Conservation (phyloP, 1,140 invertebrate genomes). For the Amphibalanus amphitrite region DNA sequence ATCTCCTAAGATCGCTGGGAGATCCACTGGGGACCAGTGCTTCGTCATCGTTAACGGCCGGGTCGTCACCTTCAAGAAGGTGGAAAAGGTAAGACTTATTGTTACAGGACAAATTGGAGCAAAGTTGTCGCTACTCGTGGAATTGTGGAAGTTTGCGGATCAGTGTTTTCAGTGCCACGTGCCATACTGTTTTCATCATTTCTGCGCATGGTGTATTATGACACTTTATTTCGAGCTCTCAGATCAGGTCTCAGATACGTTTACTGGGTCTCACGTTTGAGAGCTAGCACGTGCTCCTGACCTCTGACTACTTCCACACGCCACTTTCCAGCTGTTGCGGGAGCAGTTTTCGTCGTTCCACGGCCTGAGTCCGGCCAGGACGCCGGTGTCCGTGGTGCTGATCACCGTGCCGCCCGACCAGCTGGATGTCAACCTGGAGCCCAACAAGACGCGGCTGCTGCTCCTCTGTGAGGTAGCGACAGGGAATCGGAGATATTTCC, state of each 20-base stretch:
- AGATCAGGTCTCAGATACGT: too few relatives aligned
- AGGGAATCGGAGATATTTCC: too few relatives aligned
- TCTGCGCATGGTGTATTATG: too few relatives aligned
- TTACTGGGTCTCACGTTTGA: too few relatives aligned
- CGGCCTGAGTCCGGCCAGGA: constrained; percentile 22
- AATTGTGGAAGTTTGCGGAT: too few relatives aligned
- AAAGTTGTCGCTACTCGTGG: too few relatives aligned
- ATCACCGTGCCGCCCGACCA: constrained; percentile 29
- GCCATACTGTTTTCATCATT: too few relatives aligned
- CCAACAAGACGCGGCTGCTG: constrained; percentile 41
- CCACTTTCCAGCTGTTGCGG: constrained; percentile 29
- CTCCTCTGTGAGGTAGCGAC: constrained; percentile 33
- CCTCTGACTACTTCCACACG: too few relatives aligned
- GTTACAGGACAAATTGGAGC: too few relatives aligned
- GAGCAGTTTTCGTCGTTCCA: constrained; percentile 20
- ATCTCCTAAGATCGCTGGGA: constrained; percentile 23
- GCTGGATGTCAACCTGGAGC: constrained; percentile 45
- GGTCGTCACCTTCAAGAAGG: constrained; percentile 35
- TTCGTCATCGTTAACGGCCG: constrained; percentile 37
- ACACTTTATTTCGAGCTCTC: too few relatives aligned
- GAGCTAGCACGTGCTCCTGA: too few relatives aligned
- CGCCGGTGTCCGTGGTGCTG: constrained; percentile 29
- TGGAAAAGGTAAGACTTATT: constrained; percentile 46
- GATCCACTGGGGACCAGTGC: constrained; percentile 29
- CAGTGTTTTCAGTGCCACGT: too few relatives aligned